Evolutionary conservation across 2,797 vertebrate species (phyloP).

Genomic region (Acanthurus tractus): DNA sequence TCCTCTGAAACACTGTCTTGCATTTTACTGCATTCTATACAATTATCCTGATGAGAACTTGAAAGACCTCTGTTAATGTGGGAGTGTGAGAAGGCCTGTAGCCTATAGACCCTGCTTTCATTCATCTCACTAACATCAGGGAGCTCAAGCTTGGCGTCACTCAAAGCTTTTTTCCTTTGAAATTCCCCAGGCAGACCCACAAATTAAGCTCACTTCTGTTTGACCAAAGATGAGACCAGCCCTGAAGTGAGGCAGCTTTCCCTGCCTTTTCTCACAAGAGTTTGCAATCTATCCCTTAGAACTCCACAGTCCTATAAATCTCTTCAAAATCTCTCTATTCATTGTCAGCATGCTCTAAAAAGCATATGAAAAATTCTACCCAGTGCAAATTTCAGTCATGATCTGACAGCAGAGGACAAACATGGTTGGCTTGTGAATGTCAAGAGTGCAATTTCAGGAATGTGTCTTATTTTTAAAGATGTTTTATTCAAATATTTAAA

Average conservation of each 20-base stretch:
- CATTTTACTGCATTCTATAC: conserved; percentile 60
- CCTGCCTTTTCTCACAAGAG: conserved; percentile 78
- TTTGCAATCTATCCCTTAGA: conserved; percentile 80
- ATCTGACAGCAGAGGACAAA: conserved; percentile 52
- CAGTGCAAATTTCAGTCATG: conserved; percentile 50
- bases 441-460: conserved; percentile 8
- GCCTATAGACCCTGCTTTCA: conserved; percentile 80
- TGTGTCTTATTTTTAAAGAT: conserved; percentile 25
- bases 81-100: conserved; percentile 79
- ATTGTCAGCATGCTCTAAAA: conserved; percentile 70
- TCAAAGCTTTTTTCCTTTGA: conserved; percentile 83
- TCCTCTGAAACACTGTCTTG: conserved; percentile 48
- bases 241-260: conserved; percentile 78
- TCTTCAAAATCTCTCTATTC: conserved; percentile 82
- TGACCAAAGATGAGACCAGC: conserved; percentile 83
- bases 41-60: conserved; percentile 79
- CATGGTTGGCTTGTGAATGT: conserved; percentile 41
- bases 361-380: conserved; percentile 59
- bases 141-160: conserved; percentile 80
- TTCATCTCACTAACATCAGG: conserved; percentile 85
- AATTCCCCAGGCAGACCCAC: conserved; percentile 84
- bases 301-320: conserved; percentile 82
- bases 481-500: conserved; percentile 22
- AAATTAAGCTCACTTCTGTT: conserved; percentile 87
- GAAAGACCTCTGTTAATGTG: conserved; percentile 79